A percentile compares a stretch with the other conserved stretches of the same genome.
These are phyloP conservation scores for Ispidina lecontei DNA, from an alignment of 2,797 vertebrate species.

Conservation along the genomic window DNA sequence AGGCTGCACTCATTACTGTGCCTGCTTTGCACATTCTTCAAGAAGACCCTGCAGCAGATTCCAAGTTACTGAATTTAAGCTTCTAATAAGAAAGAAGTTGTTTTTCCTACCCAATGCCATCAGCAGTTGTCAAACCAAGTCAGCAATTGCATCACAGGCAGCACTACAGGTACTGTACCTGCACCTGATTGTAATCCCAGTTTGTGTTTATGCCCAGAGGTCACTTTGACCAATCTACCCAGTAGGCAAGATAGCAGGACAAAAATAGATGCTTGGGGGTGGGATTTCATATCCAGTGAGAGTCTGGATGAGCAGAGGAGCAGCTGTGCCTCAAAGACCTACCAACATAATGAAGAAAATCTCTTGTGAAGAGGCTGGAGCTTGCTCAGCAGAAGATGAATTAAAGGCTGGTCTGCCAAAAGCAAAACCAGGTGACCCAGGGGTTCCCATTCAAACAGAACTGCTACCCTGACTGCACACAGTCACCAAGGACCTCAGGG, in stretches of 20 bases:
- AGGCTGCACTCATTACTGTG: neutral
- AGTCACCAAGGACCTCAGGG: neutral
- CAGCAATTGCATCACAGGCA: neutral
- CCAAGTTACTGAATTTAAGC: neutral
- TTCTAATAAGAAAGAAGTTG: neutral
- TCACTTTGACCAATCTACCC: neutral
- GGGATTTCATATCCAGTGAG: neutral
- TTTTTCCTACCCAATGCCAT: neutral
- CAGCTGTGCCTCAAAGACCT: constrained; percentile 23
- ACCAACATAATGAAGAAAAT: constrained; percentile 26
- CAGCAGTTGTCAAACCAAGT: neutral
- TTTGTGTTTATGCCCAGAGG: neutral
- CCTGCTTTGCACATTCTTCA: neutral
- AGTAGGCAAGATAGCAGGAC: neutral
- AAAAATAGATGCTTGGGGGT: constrained; percentile 8
- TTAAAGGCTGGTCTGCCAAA: constrained; percentile 28
- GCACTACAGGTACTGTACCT: neutral
- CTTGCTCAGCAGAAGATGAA: constrained; percentile 18
- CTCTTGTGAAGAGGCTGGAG: constrained; percentile 26
- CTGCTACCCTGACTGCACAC: neutral
- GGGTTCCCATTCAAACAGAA: constrained; percentile 14
- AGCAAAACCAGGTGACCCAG: constrained; percentile 8
- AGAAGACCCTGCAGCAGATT: neutral
- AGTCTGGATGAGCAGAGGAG: neutral
- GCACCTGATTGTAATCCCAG: neutral